A percentile compares a stretch with the other conserved stretches of the same genome.
phyloP scores from a whole-genome alignment of 2,797 vertebrate species.

The Chloroceryle inda region DNA sequence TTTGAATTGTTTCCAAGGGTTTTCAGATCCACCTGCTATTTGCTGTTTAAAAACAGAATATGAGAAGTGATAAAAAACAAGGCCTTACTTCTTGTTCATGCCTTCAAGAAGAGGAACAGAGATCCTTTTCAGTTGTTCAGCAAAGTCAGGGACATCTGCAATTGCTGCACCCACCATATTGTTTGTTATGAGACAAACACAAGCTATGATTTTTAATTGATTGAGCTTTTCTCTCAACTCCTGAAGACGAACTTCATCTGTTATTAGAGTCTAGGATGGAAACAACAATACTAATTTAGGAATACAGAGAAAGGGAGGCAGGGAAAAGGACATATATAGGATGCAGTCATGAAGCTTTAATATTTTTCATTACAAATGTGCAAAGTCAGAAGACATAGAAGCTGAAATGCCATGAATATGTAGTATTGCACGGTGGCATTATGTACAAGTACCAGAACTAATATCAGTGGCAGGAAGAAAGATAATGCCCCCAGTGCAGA shows the following conservation, averaged over 20 bases:
- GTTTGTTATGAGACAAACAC: slow-evolving; percentile 89
- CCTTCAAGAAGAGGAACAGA: slow-evolving; percentile 89
- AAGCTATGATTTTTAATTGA: slow-evolving; percentile 86
- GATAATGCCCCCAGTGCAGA: not conserved
- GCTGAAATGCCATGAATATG: not conserved
- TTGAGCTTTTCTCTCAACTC: slow-evolving; percentile 88
- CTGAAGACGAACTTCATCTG: slow-evolving; percentile 88
- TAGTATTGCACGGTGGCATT: not conserved
- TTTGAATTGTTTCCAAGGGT: not conserved
- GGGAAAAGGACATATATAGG: not conserved
- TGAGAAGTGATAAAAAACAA: not conserved
- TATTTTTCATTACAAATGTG: not conserved
- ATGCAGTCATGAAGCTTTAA: not conserved
- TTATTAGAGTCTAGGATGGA: slow-evolving; percentile 87
- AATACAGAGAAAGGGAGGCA: not conserved
- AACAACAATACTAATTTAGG: slow-evolving; percentile 18
- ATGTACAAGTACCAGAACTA: not conserved
- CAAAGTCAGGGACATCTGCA: slow-evolving; percentile 85
- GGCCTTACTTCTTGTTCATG: slow-evolving; percentile 88
- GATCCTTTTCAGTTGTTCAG: slow-evolving; percentile 89
- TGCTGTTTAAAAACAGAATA: not conserved
- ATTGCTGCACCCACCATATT: slow-evolving; percentile 86
- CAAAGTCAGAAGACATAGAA: not conserved
- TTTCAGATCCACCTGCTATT: not conserved
- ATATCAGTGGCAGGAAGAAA: not conserved